phyloP scores from a whole-genome alignment of 2,888 invertebrate genomes.

The Eupithecia subfuscata region DNA sequence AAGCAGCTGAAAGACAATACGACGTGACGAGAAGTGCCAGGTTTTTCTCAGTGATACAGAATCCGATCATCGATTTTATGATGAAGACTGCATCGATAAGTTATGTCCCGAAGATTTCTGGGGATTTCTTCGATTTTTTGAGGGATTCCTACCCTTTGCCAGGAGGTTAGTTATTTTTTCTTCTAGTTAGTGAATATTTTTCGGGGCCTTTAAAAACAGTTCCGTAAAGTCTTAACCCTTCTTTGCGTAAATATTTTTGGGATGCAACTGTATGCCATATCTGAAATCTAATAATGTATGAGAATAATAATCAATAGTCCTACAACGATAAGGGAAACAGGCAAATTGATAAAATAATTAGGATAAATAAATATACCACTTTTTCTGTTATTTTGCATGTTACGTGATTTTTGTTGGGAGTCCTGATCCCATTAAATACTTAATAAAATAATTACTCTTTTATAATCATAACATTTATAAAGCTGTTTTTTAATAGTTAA shows the following conservation, averaged over 20 bases:
- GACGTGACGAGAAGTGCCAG: conserved; percentile 29
- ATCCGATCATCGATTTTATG: conserved; percentile 58
- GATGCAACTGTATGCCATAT: no score
- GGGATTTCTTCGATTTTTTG: conserved; percentile 65
- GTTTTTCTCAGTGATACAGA: conserved; percentile 53
- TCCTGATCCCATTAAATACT: no score
- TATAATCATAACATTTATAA: background rate
- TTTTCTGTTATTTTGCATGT: no score
- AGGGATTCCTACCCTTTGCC: conserved; percentile 69
- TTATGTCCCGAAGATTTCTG: conserved; percentile 47
- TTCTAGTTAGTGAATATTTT: background rate
- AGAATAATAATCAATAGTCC: no score
- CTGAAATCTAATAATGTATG: no score
- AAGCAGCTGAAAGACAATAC: conserved; percentile 13
- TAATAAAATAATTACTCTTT: background rate
- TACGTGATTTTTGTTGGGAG: no score
- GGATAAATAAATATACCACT: no score
- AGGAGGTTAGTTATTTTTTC: conserved; percentile 56
- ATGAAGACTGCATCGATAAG: conserved; percentile 52
- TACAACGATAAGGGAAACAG: no score
- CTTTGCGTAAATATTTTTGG: no score
- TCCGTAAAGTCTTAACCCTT: background rate
- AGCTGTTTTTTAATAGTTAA: background rate
- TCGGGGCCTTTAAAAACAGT: background rate
- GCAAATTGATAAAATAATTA: no score